A percentile compares a stretch with the other conserved stretches of the same genome.
Conservation (phyloP, 2,888 invertebrate species). For the Onchidella celtica region DNA sequence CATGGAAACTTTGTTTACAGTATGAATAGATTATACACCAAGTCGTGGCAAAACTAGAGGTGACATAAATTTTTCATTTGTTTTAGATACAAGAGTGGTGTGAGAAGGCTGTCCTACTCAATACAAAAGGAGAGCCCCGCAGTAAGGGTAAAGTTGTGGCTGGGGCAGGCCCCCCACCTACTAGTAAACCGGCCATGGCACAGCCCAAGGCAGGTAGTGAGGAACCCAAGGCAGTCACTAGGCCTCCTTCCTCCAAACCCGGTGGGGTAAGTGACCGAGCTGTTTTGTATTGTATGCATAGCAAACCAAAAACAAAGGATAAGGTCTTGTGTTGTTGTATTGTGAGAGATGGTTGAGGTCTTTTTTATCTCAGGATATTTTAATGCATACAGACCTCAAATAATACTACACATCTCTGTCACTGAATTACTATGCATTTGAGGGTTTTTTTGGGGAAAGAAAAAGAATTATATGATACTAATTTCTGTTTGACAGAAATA, state of each 20-base stretch:
- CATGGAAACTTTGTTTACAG: too few species aligned
- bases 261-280: constrained; percentile 22
- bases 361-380: background rate
- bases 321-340: too few species aligned
- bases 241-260: constrained; percentile 31
- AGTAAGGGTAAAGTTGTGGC: constrained; percentile 58
- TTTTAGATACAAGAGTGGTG: constrained; percentile 96
- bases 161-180: constrained; percentile 55
- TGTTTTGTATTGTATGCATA: background rate
- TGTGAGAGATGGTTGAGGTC: background rate
- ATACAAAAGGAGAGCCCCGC: constrained; percentile 72
- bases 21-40: too few species aligned
- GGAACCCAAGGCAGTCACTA: constrained; percentile 39
- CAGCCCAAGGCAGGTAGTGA: constrained; percentile 5
- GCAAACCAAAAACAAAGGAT: too few species aligned
- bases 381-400: too few species aligned
- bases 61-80: too few species aligned
- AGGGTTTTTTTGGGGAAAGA: too few species aligned
- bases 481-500: too few species aligned
- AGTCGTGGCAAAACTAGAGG: too few species aligned
- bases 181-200: background rate
- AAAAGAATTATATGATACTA: too few species aligned
- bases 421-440: too few species aligned
- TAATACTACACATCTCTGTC: too few species aligned
- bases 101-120: constrained; percentile 90